phyloP scores from a whole-genome alignment of 2,113 vertebrate genomes.

The Myodes glareolus region DNA sequence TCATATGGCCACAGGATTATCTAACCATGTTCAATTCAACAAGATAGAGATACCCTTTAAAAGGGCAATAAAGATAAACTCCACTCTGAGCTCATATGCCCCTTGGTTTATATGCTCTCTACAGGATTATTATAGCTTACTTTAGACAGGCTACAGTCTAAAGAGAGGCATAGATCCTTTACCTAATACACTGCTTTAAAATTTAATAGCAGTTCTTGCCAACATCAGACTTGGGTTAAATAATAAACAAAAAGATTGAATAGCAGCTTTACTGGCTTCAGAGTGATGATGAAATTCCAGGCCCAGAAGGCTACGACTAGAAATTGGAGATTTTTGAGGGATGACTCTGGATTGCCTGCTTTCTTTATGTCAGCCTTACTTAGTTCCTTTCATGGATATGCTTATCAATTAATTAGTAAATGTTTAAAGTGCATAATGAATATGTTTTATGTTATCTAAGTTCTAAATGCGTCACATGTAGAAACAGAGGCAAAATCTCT shows the following conservation, averaged over 20 bases:
- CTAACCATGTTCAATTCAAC: conserved; percentile 47
- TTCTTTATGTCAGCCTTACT: not conserved
- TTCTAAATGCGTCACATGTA: not conserved
- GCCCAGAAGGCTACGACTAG: not conserved
- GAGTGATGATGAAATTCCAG: conserved; percentile 29
- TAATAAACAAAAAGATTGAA: conserved; percentile 33
- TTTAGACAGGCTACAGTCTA: conserved; percentile 50
- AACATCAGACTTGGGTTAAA: conserved; percentile 55
- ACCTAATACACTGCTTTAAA: conserved; percentile 50
- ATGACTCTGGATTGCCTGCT: not conserved
- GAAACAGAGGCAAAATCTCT: not conserved
- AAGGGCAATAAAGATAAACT: conserved; percentile 54
- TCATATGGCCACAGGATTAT: conserved; percentile 39
- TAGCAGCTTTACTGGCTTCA: conserved; percentile 34
- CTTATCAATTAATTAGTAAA: not conserved
- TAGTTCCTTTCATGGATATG: not conserved
- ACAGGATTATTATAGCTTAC: conserved; percentile 2
- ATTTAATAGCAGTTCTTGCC: conserved; percentile 61
- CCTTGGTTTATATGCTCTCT: not conserved
- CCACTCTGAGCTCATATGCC: not conserved
- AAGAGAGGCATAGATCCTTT: conserved; percentile 57
- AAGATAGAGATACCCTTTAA: conserved; percentile 55
- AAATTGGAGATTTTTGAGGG: not conserved
- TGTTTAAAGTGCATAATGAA: not conserved
- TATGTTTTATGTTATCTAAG: not conserved